Base-by-base conservation (phyloP, 1,140 invertebrate species). In the Megalopta genalis region DNA sequence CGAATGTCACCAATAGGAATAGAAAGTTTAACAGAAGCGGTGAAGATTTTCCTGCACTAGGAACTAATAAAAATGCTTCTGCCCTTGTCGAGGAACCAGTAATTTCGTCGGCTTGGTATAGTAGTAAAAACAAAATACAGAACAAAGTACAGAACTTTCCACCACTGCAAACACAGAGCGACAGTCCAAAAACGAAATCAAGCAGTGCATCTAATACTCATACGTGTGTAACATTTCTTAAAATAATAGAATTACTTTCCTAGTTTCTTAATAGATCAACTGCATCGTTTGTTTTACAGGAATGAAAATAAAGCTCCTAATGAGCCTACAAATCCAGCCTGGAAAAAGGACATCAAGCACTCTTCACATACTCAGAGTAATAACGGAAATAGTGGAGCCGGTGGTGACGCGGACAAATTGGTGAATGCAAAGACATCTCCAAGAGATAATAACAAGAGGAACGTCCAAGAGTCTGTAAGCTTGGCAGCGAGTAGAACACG, bases 91-190 rank as follows among this genome's bases (percentile, higher is more conserved):
- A 93, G 18, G 91, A 93, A 73, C 92, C 92, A 78, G 92, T 93
- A 37, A 92, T 93, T 46, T 90, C 92, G 2, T 93, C 92, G 8
- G 92, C 92, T 67, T 93, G 92, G 92, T 93, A 93, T 57, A 93
- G 89, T 71, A 93, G 91, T 82, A 93, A 93, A 75, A 92, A 90
- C 59, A 93, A 93, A 82, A 66, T 77, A 25, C 87, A 82, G 21
- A 88, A 70, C 23, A 92, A 92, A 86, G 76, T 85, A 14, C 90
- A 90, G 82, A 92, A 92, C 52, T 92, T 92, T 71, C 91, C 92
- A 49, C 89, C 91, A 10, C 73, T 92, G 14, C 91, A 91, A 73
- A 67, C 86, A 9, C 90, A 91, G 39, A 84, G 85, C 49, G 91
- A 93, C 71, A 85, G 79, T 72, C 86, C 86, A 49, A 92, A 90